Conservation (phyloP, 30 jellyfish, hydroid and myxozoan species). For the Sanderia malayensis region DNA sequence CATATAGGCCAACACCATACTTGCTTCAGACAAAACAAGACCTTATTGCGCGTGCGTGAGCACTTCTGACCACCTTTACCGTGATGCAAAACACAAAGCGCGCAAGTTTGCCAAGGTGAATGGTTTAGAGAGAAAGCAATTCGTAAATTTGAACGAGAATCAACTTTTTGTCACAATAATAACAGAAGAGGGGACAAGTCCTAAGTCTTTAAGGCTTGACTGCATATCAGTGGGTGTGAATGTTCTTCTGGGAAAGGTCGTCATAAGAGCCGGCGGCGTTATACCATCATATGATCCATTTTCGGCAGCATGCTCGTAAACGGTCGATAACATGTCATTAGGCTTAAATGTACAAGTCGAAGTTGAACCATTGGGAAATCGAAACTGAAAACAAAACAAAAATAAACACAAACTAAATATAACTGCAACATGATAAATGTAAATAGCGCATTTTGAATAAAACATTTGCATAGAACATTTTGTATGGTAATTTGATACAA, state of each 20-base stretch:
- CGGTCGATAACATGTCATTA: conserved; percentile 49
- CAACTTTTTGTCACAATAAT: conserved; percentile 61
- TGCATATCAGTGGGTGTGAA: conserved; percentile 64
- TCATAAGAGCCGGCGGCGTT: conserved; percentile 70
- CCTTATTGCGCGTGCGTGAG: too few relatives aligned
- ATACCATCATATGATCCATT: conserved; percentile 74
- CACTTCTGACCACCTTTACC: too few relatives aligned
- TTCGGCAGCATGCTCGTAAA: conserved; percentile 44
- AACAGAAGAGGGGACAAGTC: conserved; percentile 90
- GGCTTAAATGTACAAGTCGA: conserved; percentile 72
- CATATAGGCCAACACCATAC: neutral
- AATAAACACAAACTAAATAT: too few relatives aligned
- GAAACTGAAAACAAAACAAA: conserved; percentile 48
- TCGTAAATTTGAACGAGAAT: too few relatives aligned
- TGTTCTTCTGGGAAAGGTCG: conserved; percentile 87
- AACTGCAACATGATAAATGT: too few relatives aligned
- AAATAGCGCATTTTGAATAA: too few relatives aligned
- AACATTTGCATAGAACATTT: too few relatives aligned
- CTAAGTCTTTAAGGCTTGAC: conserved; percentile 71
- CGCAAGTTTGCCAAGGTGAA: too few relatives aligned
- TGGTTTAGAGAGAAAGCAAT: too few relatives aligned
- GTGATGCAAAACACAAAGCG: too few relatives aligned
- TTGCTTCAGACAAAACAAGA: too few relatives aligned
- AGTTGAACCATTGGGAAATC: conserved; percentile 83
- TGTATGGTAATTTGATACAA: too few relatives aligned